phyloP scores from a whole-genome alignment of 2,888 invertebrate genomes.

The Glyphotaelius pellucidus region DNA sequence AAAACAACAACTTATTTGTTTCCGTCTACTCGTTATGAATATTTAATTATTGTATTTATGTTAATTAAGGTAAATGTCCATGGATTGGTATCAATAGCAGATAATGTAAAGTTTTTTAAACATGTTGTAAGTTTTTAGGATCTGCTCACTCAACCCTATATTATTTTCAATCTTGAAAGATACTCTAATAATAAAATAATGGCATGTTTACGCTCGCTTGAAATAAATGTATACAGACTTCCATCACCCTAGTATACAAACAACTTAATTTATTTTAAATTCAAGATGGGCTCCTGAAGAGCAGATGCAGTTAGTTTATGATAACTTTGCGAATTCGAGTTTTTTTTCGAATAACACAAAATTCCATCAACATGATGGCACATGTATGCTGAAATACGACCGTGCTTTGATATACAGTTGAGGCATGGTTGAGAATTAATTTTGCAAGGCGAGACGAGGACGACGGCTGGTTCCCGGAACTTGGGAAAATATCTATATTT shows the following conservation, averaged over 20 bases:
- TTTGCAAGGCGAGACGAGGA: neutral
- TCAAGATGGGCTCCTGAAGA: neutral
- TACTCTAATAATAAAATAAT: neutral
- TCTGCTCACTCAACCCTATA: neutral
- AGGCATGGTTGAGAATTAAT: neutral
- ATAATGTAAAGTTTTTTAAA: neutral
- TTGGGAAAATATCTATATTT: neutral
- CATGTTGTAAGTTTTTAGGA: neutral
- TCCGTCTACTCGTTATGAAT: neutral
- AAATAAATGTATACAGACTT: neutral
- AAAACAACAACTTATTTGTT: neutral
- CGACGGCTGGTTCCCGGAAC: neutral
- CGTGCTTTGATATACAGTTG: neutral
- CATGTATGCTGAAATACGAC: neutral
- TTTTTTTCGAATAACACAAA: neutral
- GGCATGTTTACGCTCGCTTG: neutral
- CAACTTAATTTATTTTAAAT: neutral
- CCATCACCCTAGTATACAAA: neutral
- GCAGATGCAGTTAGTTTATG: neutral
- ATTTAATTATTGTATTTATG: neutral
- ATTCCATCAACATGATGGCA: neutral
- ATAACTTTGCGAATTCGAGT: conserved; percentile 2
- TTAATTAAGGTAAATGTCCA: neutral
- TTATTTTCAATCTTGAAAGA: neutral
- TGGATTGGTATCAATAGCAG: neutral